Evolutionary conservation across 2,797 vertebrate species (phyloP).

Genomic region (Rhinophrynus dorsalis): DNA sequence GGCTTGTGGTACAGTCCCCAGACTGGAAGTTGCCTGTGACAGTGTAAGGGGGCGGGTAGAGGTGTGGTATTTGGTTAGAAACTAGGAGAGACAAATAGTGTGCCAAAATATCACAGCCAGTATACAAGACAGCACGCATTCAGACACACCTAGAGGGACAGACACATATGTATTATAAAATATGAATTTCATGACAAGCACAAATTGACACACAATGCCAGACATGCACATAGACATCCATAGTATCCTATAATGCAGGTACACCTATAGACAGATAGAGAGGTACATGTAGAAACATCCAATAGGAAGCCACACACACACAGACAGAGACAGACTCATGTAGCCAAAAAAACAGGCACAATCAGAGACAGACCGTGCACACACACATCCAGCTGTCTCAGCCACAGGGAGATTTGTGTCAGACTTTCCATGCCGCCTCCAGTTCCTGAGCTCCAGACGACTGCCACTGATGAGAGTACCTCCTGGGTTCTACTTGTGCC

Average conservation of each 20-base stretch:
- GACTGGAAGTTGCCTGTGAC: neutral
- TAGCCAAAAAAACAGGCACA: neutral
- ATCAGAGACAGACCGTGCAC: neutral
- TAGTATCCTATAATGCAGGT: no score
- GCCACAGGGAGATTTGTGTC: slow-evolving; percentile 5
- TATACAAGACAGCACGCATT: neutral
- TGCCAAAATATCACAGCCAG: no score
- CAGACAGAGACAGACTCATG: neutral
- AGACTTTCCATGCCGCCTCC: slow-evolving; percentile 16
- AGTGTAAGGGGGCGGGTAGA: neutral
- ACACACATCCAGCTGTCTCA: neutral
- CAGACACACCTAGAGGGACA: neutral
- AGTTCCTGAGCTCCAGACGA: neutral
- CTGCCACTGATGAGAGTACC: neutral
- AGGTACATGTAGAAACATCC: neutral
- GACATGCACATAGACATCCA: no score
- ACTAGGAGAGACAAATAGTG: neutral
- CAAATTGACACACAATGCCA: no score
- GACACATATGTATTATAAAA: neutral
- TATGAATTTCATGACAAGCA: no score
- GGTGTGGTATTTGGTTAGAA: neutral
- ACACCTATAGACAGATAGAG: neutral
- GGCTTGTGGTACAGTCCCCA: neutral
- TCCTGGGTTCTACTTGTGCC: neutral
- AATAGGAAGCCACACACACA: neutral